Conservation (phyloP, 2,113 vertebrate genomes). For the Mastomys natalensis region DNA sequence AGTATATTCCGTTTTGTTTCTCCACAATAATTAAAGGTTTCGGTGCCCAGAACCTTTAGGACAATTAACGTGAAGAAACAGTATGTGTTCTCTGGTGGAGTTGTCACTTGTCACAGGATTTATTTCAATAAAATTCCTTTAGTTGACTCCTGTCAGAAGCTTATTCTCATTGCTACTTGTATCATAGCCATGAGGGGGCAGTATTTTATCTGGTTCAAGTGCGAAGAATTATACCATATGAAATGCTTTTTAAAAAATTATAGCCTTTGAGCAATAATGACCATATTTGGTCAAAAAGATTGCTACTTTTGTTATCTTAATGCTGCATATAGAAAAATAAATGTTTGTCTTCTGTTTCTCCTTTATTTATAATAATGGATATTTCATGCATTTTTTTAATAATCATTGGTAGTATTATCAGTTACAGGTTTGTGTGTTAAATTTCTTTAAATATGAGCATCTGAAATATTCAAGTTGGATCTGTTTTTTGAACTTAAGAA, state of each 20-base stretch:
- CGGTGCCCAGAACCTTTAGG: background rate
- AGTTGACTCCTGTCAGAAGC: background rate
- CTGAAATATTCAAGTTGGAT: background rate
- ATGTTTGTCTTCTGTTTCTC: background rate
- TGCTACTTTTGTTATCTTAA: background rate
- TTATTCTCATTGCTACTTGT: constrained; percentile 67
- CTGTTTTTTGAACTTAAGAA: background rate
- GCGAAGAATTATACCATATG: background rate
- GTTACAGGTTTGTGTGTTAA: background rate
- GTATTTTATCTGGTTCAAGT: constrained; percentile 75
- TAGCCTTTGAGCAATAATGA: background rate
- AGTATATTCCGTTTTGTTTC: background rate
- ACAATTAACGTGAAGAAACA: background rate
- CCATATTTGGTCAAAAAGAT: constrained; percentile 4
- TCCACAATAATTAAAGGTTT: background rate
- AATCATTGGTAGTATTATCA: background rate
- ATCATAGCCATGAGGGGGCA: constrained; percentile 84
- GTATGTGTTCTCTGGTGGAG: background rate
- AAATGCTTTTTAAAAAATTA: background rate
- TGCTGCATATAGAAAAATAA: background rate
- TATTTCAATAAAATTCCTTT: background rate
- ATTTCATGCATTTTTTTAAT: background rate
- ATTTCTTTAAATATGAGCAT: constrained; percentile 12
- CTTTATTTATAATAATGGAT: background rate
- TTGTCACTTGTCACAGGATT: background rate